These are phyloP conservation scores for Microctonus hyperodae DNA, from an alignment of 2,888 invertebrate genomes.

Conservation along the genomic window DNA sequence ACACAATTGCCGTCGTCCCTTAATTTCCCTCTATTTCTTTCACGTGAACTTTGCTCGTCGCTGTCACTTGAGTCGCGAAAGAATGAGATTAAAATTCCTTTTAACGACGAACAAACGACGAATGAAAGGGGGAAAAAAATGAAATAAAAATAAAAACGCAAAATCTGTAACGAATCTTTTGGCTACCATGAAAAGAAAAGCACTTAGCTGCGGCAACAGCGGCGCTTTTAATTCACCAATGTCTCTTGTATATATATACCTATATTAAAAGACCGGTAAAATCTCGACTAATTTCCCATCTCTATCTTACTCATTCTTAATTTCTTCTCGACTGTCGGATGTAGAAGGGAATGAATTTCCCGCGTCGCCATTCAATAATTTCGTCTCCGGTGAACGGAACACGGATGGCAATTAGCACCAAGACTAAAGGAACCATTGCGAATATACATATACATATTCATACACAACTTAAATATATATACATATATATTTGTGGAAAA, in stretches of 20 bases:
- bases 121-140: background rate
- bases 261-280: conserved; percentile 30
- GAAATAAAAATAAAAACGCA: conserved; percentile 9
- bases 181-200: conserved; percentile 40
- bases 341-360: conserved; percentile 10
- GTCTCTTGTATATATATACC: conserved; percentile 25
- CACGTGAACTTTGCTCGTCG: conserved; percentile 36
- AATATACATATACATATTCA: background rate
- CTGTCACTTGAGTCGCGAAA: conserved; percentile 48
- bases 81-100: conserved; percentile 56
- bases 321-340: background rate
- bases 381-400: conserved; percentile 12
- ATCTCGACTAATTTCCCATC: conserved; percentile 44
- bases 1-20: conserved; percentile 1
- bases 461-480: no score
- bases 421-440: conserved; percentile 1
- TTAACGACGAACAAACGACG: conserved; percentile 43
- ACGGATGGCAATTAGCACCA: conserved; percentile 27
- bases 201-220: conserved; percentile 44
- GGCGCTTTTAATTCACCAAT: conserved; percentile 52
- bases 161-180: conserved; percentile 35
- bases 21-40: conserved; percentile 1
- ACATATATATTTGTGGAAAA: conserved; percentile 1
- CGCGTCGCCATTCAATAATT: conserved; percentile 28
- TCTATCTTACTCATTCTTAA: background rate